Conservation (phyloP, 2,888 invertebrate genomes). For the Agrenia bidenticulata region DNA sequence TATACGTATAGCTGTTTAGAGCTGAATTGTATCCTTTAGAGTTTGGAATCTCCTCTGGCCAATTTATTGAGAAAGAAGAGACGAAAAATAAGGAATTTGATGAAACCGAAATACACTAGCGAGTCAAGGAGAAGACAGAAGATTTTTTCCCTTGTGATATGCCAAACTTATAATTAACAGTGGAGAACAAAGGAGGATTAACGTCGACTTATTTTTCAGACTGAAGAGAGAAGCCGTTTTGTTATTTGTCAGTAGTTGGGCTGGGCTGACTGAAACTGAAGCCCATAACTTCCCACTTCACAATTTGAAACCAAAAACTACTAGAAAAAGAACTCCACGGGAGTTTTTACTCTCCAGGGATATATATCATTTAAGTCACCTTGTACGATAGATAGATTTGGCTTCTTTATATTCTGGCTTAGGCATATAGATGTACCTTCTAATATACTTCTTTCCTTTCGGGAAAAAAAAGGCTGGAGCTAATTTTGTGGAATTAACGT, state of each 20-base stretch:
- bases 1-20: too few relatives aligned
- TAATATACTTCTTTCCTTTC: not conserved
- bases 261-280: conserved; percentile 9
- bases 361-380: not conserved
- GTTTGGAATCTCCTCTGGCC: not conserved
- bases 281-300: conserved; percentile 11
- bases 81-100: conserved; percentile 2
- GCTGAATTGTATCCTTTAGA: too few relatives aligned
- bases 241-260: conserved; percentile 15
- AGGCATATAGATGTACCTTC: not conserved
- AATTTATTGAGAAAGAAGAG: conserved; percentile 8
- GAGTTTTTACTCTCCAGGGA: conserved; percentile 1
- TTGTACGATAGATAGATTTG: not conserved
- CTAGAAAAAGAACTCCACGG: not conserved
- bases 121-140: not conserved
- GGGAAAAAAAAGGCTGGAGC: conserved; percentile 25
- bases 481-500: conserved; percentile 30
- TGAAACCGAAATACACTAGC: not conserved
- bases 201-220: conserved; percentile 16
- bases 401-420: not conserved
- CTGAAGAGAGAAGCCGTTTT: not conserved
- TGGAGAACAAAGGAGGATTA: conserved; percentile 35
- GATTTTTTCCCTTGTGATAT: conserved; percentile 5
- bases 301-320: not conserved
- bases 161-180: conserved; percentile 33